Evolutionary conservation across 2,888 invertebrate genomes (phyloP), one percentile per base, ranked within the genome.

Genomic region (Bugulina stolonifera): DNA sequence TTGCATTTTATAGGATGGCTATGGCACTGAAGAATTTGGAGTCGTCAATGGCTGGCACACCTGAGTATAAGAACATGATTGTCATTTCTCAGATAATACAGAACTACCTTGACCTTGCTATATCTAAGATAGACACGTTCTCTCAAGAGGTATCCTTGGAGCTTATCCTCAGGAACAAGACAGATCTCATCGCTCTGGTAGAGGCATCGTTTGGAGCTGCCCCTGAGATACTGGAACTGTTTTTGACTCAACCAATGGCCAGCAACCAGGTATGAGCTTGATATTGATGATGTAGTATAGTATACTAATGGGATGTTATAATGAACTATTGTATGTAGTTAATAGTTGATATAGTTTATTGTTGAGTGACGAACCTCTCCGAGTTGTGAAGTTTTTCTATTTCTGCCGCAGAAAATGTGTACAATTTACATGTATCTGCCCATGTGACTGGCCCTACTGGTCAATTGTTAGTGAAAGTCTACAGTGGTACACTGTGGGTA

Each of bases 81-180:
- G 10, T 64, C 27, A 27, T 32, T 18, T 27, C 64, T 10, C 64
- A 64, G 34, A 64, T 64, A 2, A 27, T 64, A 32, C 64, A 64
- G 34, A 64, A 64, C 64, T 64, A 64, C 64, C 64, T 64, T 27
- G 64, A 64, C 32, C 32, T 64, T 32, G 64, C 64, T 27, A 64
- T 64, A 5, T 27, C 32, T 64, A 27, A 64, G 34, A 22, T 64
- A 14, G 27, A 27, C 34, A 27, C 5, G 32, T 64, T 32, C 10
- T 25, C 22, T 64, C 10, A 27, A 32, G 27, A 22, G 32, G 64
- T 64, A 18, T 29, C 64, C 25, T 32, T 64, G 32, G 32, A 32
- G 10, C 3, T 32, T n/a, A 25, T 64, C 5, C 64, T 64, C 3
- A 27, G 29, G n/a, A 27, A 34, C 34, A 64, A 34, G 18, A 32